Base-by-base conservation (phyloP, 2,797 vertebrate genomes). In the Gephyroberyx darwinii region DNA sequence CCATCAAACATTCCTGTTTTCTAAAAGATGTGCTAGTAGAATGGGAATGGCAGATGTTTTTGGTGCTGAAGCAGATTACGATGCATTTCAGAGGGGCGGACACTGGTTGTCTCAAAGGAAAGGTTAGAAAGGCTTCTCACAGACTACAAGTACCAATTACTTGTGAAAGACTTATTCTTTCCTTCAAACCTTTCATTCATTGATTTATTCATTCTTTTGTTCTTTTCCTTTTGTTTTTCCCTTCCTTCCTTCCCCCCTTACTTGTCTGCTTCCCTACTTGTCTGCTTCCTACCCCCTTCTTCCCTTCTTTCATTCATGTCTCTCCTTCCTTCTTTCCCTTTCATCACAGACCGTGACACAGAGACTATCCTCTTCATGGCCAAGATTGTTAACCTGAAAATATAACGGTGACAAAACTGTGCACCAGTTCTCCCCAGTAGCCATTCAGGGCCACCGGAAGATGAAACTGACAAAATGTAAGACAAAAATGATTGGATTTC, bases 1-100 rank as follows among this genome's bases (percentile, higher is more conserved):
- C 85, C 69, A 64, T 89, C 48, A 78, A 83, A 64, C 83, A 82
- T 20, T 74, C 74, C 9, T 85, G 84, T 71, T 61, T 47, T 39
- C 72, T 90, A 30, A 75, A 64, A 3, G 69, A 68, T 8, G 60
- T 86, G 54, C 70, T 90, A 64, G 37, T 63, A 58, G 56, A 43
- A 79, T 87, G 88, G 89, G 85, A 71, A 86, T 90, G 39, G 8
- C 8, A 10, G 78, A 85, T 33, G 80, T 89, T 41, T 88, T 90
- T 58, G 66, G 73, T 53, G 1, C 37, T 9, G 63, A 37, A 5
- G 86, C 89, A 7, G 55, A 88, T 71, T 83, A 89, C 47, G 69
- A 74, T 43, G 82, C 60, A 84, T 90, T 55, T 78, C 81, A 8
- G 81, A 84, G 26, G 20, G 75, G 8, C 16, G 8, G 43, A 33